Percentiles rank a stretch among this genome's conserved stretches.
phyloP scores from a whole-genome alignment of 2,797 vertebrate species.

The Helostoma temminkii region DNA sequence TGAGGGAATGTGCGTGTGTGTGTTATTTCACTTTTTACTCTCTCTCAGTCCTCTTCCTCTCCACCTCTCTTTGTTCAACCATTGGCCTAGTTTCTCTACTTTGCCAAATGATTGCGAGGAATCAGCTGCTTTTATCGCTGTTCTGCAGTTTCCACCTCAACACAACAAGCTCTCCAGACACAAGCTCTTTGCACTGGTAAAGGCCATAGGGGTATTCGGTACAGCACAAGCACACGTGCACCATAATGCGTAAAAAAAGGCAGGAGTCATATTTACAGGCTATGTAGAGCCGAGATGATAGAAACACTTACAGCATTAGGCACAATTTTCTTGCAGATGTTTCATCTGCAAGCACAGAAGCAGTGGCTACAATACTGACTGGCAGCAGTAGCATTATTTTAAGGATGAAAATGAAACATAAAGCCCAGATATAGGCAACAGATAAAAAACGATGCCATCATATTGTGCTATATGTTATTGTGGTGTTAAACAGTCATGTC shows the following conservation, averaged over 20 bases:
- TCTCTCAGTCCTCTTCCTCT: conserved; percentile 8
- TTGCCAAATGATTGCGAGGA: conserved; percentile 73
- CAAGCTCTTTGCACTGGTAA: conserved; percentile 24
- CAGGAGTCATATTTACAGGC: conserved; percentile 17
- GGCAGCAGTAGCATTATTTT: neutral
- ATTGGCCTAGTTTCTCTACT: conserved; percentile 51
- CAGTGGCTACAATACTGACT: neutral
- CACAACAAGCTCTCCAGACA: conserved; percentile 44
- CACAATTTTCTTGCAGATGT: conserved; percentile 22
- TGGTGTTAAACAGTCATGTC: too few species aligned
- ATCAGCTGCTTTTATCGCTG: conserved; percentile 76
- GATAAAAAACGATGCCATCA: neutral
- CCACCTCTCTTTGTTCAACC: conserved; percentile 19
- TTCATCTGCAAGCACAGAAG: conserved; percentile 1
- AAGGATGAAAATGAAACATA: neutral
- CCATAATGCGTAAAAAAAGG: conserved; percentile 19
- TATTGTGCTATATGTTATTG: neutral
- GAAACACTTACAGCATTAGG: neutral
- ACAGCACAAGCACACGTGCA: conserved; percentile 61
- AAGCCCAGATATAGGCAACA: neutral
- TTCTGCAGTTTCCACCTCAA: conserved; percentile 69
- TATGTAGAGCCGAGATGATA: neutral
- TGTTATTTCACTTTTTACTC: conserved; percentile 7
- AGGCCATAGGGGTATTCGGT: conserved; percentile 46
- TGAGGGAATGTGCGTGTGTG: neutral